These are phyloP conservation scores for Balaeniceps rex DNA, from an alignment of 2,113 vertebrate genomes.

Conservation along the genomic window DNA sequence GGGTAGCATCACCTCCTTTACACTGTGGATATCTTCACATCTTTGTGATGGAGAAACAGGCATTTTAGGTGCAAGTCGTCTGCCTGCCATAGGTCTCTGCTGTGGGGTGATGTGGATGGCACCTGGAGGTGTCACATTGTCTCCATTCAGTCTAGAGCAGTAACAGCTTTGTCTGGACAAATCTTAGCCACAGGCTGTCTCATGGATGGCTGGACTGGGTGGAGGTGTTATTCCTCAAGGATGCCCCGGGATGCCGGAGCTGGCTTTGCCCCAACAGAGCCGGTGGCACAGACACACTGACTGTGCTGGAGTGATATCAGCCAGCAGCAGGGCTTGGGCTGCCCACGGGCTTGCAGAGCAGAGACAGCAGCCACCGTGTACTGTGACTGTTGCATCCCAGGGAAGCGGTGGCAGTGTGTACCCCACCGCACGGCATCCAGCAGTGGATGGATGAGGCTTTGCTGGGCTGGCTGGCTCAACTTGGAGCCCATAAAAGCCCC, in stretches of 20 bases:
- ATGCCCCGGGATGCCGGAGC: neutral
- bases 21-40: neutral
- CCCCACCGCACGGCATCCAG: neutral
- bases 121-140: neutral
- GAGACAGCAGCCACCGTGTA: neutral
- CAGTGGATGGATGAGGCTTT: neutral
- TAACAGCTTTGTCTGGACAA: neutral
- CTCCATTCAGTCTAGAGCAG: neutral
- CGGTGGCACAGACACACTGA: neutral
- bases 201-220: neutral
- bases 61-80: neutral
- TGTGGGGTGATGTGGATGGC: neutral
- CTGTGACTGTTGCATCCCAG: neutral
- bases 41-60: neutral
- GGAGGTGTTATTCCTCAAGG: neutral
- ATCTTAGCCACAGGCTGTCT: neutral
- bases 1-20: neutral
- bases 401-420: neutral
- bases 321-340: neutral
- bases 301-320: neutral
- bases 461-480: too few relatives aligned
- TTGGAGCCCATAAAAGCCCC: neutral
- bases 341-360: neutral
- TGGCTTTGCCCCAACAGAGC: neutral
- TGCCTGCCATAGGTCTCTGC: fast-evolving